These are phyloP conservation scores for Meda fulgida DNA, from an alignment of 2,797 vertebrate genomes.

Conservation along the genomic window DNA sequence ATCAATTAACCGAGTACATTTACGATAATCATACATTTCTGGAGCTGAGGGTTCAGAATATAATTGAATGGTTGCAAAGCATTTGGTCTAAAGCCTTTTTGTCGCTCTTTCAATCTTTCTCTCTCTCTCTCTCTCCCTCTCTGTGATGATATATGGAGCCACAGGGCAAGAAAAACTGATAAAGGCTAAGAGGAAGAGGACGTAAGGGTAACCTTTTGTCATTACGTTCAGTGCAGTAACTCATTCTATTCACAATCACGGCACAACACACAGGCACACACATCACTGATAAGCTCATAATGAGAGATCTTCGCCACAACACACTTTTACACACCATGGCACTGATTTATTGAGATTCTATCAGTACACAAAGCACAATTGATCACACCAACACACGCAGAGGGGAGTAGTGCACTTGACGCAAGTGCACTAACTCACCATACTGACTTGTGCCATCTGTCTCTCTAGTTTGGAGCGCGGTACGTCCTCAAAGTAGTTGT, in stretches of 20 bases:
- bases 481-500: slow-evolving; percentile 99
- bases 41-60: neutral
- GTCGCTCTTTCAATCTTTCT: neutral
- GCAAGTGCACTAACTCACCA: slow-evolving; percentile 73
- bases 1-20: neutral
- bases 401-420: neutral
- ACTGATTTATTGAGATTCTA: slow-evolving; percentile 1
- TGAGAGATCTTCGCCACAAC: neutral
- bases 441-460: slow-evolving; percentile 99
- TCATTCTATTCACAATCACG: slow-evolving; percentile 44
- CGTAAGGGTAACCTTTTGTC: slow-evolving; percentile 27
- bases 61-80: neutral
- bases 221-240: slow-evolving; percentile 32
- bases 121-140: neutral
- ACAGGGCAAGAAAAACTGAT: slow-evolving; percentile 34
- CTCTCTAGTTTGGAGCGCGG: slow-evolving; percentile 98
- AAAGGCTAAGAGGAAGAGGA: slow-evolving; percentile 29
- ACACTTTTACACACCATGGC: neutral
- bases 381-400: slow-evolving; percentile 19
- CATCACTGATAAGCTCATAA: slow-evolving; percentile 28
- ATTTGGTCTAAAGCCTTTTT: neutral
- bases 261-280: slow-evolving; percentile 30
- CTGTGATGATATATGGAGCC: slow-evolving; percentile 8
- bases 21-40: neutral
- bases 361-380: neutral